These are phyloP conservation scores for Gorsachius magnificus DNA, from an alignment of 2,797 vertebrate genomes.

Conservation along the genomic window DNA sequence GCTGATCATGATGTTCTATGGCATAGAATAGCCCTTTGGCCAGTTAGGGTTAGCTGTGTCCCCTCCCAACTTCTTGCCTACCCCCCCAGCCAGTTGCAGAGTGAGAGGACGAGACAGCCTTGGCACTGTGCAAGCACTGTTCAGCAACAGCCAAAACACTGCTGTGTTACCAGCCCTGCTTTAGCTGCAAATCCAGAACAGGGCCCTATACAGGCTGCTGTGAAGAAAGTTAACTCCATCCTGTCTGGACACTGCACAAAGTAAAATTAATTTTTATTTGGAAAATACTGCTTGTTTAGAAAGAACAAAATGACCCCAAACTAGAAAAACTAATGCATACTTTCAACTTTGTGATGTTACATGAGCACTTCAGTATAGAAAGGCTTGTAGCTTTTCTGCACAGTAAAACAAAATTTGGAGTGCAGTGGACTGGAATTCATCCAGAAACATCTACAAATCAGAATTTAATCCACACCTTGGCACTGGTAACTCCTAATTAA, in stretches of 20 bases:
- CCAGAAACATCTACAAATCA: neutral
- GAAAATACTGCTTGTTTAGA: neutral
- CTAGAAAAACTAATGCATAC: neutral
- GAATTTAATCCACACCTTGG: neutral
- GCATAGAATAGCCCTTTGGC: neutral
- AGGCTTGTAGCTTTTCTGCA: neutral
- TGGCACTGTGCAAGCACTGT: neutral
- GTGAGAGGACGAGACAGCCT: neutral
- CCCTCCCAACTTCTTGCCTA: neutral
- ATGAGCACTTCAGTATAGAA: neutral
- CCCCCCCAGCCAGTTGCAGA: too few relatives aligned
- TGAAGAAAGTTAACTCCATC: neutral
- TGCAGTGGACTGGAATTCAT: neutral
- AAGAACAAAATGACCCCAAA: neutral
- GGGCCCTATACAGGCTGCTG: rapidly evolving
- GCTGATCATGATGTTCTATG: neutral
- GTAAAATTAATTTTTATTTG: neutral
- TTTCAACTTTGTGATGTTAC: neutral
- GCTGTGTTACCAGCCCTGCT: neutral
- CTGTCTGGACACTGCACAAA: neutral
- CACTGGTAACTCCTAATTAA: neutral
- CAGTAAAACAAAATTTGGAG: neutral
- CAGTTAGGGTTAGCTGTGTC: too few relatives aligned
- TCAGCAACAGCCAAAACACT: neutral
- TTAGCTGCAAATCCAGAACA: neutral